Evolutionary conservation across 1,140 invertebrate genomes (phyloP).

Genomic region (Brachionus sp.): DNA sequence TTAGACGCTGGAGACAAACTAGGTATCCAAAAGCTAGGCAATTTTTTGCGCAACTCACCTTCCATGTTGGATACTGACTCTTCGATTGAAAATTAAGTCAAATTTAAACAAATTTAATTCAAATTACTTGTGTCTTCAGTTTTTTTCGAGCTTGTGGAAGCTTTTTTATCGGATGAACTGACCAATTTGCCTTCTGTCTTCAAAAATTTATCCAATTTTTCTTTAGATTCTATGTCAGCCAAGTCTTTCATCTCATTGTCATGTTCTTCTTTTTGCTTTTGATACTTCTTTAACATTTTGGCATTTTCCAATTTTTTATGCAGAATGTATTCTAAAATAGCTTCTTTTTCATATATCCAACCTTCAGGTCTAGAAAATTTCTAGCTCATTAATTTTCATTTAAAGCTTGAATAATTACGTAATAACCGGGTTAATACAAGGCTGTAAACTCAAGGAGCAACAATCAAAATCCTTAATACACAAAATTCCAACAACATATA

Average conservation of each 20-base stretch:
- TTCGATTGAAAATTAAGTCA: neutral
- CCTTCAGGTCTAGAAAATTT: slow-evolving; percentile 72
- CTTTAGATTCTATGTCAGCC: slow-evolving; percentile 68
- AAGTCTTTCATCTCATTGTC: slow-evolving; percentile 65
- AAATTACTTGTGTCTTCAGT: neutral
- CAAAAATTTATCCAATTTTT: slow-evolving; percentile 71
- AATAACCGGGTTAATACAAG: slow-evolving; percentile 81
- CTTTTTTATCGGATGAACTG: neutral
- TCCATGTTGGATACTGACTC: slow-evolving; percentile 54
- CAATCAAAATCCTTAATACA: slow-evolving; percentile 79
- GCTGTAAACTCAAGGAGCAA: slow-evolving; percentile 91
- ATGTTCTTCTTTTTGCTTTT: slow-evolving; percentile 70
- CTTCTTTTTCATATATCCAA: slow-evolving; percentile 93
- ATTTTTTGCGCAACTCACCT: slow-evolving; percentile 65
- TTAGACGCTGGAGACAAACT: slow-evolving; percentile 71
- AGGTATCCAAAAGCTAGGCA: slow-evolving; percentile 97
- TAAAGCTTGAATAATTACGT: slow-evolving; percentile 64
- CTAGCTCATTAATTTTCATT: neutral
- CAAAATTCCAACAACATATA: neutral
- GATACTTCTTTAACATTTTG: slow-evolving; percentile 84
- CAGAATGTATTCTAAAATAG: slow-evolving; percentile 90
- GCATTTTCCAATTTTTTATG: slow-evolving; percentile 88
- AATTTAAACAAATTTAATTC: neutral
- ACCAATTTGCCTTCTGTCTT: slow-evolving; percentile 64
- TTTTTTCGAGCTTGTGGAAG: neutral